phyloP scores from a whole-genome alignment of 1,140 invertebrate genomes.

The Meloidogyne chitwoodi region DNA sequence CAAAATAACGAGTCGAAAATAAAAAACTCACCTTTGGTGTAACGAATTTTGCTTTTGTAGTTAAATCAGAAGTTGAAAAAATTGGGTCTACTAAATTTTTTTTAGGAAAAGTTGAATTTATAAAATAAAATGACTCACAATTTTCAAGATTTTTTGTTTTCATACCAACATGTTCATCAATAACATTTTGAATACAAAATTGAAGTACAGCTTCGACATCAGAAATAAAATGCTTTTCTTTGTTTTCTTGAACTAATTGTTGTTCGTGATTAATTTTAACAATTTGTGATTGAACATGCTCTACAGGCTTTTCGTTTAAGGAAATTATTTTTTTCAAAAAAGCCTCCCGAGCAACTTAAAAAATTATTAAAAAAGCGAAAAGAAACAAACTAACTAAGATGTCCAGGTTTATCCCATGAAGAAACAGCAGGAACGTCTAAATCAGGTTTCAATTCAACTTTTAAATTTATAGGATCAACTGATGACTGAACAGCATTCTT shows the following conservation, averaged over 20 bases:
- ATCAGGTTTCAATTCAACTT: background rate
- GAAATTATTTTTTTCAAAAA: background rate
- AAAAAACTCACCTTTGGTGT: too few relatives aligned
- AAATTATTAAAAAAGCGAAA: background rate
- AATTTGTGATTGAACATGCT: background rate
- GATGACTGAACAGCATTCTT: background rate
- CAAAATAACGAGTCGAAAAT: too few relatives aligned
- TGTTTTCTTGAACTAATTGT: background rate
- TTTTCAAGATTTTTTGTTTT: background rate
- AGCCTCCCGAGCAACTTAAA: conserved; percentile 17
- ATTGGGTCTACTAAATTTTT: too few relatives aligned
- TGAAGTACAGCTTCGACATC: background rate
- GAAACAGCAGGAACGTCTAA: conserved; percentile 7
- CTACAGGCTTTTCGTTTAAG: background rate
- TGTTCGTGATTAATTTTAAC: background rate
- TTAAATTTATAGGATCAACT: conserved; percentile 6
- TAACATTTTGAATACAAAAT: background rate
- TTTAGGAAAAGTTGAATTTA: too few relatives aligned
- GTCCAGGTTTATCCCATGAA: conserved; percentile 17
- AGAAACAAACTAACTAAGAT: conserved; percentile 1
- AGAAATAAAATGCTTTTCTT: background rate
- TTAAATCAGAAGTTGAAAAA: too few relatives aligned
- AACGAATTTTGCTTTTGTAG: too few relatives aligned
- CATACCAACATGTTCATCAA: background rate
- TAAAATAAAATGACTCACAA: background rate